A percentile compares a stretch with the other conserved stretches of the same genome.
These are phyloP conservation scores for Leptogaster cylindrica DNA, from an alignment of 2,888 invertebrate genomes.

Conservation along the genomic window DNA sequence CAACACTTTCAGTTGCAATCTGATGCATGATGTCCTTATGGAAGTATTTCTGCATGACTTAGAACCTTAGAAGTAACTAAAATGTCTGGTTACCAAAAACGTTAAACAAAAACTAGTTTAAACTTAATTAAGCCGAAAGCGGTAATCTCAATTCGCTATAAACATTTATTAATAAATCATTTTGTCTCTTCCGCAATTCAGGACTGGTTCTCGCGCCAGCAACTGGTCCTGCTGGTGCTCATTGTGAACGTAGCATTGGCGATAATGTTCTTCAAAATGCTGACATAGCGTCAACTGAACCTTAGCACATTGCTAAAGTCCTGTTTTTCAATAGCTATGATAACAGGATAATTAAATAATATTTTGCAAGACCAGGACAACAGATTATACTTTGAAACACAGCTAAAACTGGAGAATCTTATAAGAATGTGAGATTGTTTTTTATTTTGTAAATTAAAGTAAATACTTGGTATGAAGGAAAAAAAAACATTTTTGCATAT, in stretches of 20 bases:
- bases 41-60: conserved; percentile 19
- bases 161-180: conserved; percentile 50
- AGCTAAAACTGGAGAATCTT: conserved; percentile 1
- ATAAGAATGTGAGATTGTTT: neutral
- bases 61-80: conserved; percentile 31
- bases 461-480: neutral
- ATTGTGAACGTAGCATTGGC: conserved; percentile 94
- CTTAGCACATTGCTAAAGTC: conserved; percentile 43
- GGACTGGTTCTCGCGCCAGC: conserved; percentile 97
- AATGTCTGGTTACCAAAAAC: conserved; percentile 24
- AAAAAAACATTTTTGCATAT: neutral
- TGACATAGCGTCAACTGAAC: conserved; percentile 78
- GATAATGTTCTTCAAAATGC: conserved; percentile 93
- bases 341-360: conserved; percentile 45
- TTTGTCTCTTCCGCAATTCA: conserved; percentile 62
- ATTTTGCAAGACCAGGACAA: conserved; percentile 5
- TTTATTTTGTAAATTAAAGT: conserved; percentile 10
- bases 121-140: no score
- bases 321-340: conserved; percentile 47
- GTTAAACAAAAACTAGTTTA: conserved; percentile 28
- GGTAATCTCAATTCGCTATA: conserved; percentile 35
- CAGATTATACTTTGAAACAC: conserved; percentile 7
- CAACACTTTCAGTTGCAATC: no score
- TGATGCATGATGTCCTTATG: no score
- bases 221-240: conserved; percentile 90